A percentile compares a stretch with the other conserved stretches of the same genome.
phyloP scores from a whole-genome alignment of 2,113 vertebrate species.

The Glareola pratincola region DNA sequence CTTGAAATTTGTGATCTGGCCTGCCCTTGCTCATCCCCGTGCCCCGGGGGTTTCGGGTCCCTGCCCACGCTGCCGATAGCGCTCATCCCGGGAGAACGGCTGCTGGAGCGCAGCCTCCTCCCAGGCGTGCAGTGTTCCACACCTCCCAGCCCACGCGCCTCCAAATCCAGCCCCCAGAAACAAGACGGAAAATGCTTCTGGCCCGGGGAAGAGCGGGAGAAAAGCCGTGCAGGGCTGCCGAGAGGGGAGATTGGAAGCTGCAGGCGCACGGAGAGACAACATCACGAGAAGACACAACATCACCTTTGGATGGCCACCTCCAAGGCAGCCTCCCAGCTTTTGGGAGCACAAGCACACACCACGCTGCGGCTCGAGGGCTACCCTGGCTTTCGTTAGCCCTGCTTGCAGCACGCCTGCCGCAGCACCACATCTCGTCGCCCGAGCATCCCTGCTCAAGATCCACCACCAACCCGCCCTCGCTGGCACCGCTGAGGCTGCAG shows the following conservation, averaged over 20 bases:
- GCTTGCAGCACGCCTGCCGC: not conserved
- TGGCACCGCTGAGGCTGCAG: accelerated
- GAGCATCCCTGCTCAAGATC: not conserved
- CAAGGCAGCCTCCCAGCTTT: not conserved
- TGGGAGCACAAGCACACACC: accelerated
- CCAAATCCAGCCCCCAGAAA: not conserved
- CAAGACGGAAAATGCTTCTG: accelerated
- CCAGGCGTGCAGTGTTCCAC: accelerated
- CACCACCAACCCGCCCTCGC: accelerated
- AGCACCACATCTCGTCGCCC: not conserved
- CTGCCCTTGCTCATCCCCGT: not conserved
- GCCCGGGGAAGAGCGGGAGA: not conserved
- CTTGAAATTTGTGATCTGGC: not conserved
- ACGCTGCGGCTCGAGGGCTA: accelerated
- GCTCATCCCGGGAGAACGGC: not conserved
- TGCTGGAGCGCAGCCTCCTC: not conserved
- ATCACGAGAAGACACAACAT: no score
- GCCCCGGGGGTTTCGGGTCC: not conserved
- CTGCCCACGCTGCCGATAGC: not conserved
- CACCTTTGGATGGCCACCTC: not conserved
- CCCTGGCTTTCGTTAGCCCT: not conserved
- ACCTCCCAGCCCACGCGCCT: not conserved
- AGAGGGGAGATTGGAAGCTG: not conserved
- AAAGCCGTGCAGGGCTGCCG: accelerated
- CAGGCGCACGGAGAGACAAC: accelerated